These are phyloP conservation scores for Synanthedon tipuliformis DNA, from an alignment of 2,888 invertebrate species.

Conservation along the genomic window DNA sequence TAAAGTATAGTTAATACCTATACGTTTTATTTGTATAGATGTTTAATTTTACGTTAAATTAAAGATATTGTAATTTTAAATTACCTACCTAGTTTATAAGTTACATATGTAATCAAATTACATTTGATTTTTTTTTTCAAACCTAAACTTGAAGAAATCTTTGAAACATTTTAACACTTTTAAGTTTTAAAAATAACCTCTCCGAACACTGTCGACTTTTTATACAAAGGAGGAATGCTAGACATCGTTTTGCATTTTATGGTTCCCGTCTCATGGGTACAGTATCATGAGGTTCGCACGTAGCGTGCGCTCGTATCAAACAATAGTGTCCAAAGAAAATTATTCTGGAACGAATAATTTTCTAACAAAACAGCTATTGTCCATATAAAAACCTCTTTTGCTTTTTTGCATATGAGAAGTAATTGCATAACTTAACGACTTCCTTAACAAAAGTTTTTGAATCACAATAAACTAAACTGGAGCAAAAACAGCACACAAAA, in stretches of 20 bases:
- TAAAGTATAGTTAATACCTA: too few relatives aligned
- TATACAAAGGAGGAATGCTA: not conserved
- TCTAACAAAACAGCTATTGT: slow-evolving; percentile 28
- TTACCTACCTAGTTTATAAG: too few relatives aligned
- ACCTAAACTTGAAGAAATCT: too few relatives aligned
- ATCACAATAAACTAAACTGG: slow-evolving; percentile 43
- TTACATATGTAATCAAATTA: too few relatives aligned
- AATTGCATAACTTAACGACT: slow-evolving; percentile 53
- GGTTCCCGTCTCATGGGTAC: slow-evolving; percentile 12
- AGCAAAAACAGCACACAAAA: slow-evolving; percentile 50
- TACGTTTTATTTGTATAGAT: too few relatives aligned
- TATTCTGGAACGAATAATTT: slow-evolving; percentile 15
- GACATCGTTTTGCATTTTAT: slow-evolving; percentile 18
- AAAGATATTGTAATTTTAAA: too few relatives aligned
- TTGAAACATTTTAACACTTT: too few relatives aligned
- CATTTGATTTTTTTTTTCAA: too few relatives aligned
- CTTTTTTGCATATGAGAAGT: slow-evolving; percentile 54
- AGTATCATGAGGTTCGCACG: slow-evolving; percentile 13
- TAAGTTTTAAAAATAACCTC: too few relatives aligned
- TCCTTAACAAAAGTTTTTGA: slow-evolving; percentile 32
- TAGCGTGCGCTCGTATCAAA: slow-evolving; percentile 16
- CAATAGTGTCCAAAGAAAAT: slow-evolving; percentile 32
- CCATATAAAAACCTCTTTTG: slow-evolving; percentile 15
- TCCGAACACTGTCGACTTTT: too few relatives aligned
- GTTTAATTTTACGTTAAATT: too few relatives aligned